Conservation (phyloP, 2,113 vertebrate genomes). For the Cyprinodon variegatus region DNA sequence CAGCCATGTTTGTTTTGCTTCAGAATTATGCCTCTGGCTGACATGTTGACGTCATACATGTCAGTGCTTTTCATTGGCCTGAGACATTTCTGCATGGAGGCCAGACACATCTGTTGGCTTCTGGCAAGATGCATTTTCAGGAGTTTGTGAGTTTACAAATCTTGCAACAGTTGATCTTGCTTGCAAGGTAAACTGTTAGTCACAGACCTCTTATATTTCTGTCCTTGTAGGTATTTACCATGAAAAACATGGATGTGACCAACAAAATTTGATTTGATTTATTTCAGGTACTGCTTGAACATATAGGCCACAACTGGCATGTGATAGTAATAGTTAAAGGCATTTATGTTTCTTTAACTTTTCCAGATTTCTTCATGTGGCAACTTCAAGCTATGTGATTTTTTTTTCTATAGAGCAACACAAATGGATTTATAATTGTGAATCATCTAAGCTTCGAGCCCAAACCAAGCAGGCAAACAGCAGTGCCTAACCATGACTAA, state of each 20-base stretch:
- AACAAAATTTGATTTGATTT: background rate
- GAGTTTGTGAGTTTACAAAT: too few species aligned
- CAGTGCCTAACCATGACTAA: background rate
- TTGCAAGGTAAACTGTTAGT: background rate
- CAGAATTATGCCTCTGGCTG: too few species aligned
- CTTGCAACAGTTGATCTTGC: too few species aligned
- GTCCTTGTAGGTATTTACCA: conserved; percentile 5
- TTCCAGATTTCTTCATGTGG: background rate
- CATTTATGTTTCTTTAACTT: background rate
- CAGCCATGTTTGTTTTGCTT: too few species aligned
- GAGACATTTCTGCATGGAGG: too few species aligned
- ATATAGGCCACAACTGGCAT: background rate
- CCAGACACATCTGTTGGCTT: too few species aligned
- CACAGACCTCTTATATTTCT: background rate
- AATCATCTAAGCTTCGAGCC: background rate
- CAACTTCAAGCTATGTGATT: background rate
- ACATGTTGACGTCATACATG: too few species aligned
- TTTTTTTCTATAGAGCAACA: background rate
- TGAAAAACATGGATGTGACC: conserved; percentile 5
- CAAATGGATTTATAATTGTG: background rate
- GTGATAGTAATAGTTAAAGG: background rate
- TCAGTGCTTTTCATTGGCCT: too few species aligned
- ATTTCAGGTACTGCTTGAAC: background rate
- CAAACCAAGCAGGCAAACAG: background rate
- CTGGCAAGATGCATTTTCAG: too few species aligned